phyloP scores from a whole-genome alignment of 2,888 invertebrate genomes.

The Melinaea marsaeus region DNA sequence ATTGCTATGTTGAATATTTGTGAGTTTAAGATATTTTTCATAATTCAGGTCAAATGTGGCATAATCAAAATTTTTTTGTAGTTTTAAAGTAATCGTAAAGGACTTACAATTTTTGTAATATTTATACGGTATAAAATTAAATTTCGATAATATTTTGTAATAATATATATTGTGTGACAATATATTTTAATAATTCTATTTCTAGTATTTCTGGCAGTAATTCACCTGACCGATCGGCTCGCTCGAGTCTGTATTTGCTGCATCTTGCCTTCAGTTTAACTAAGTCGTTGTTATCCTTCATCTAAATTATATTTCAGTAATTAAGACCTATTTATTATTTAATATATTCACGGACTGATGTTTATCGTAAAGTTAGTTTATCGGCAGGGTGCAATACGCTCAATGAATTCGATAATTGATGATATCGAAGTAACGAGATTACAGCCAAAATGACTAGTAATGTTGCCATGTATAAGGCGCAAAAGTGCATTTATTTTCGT shows the following conservation, averaged over 20 bases:
- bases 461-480: conserved; percentile 66
- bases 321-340: conserved; percentile 28
- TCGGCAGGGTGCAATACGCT: conserved; percentile 29
- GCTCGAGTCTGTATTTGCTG: conserved; percentile 19
- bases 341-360: conserved; percentile 18
- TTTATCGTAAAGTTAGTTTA: conserved; percentile 21
- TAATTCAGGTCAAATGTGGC: conserved; percentile 30
- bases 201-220: conserved; percentile 21
- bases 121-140: conserved; percentile 28
- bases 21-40: conserved; percentile 18
- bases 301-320: conserved; percentile 14
- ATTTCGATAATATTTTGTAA: conserved; percentile 27
- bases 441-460: conserved; percentile 49
- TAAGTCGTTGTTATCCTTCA: conserved; percentile 14
- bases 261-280: conserved; percentile 27
- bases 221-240: conserved; percentile 14
- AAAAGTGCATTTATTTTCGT: conserved; percentile 70
- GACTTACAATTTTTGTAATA: conserved; percentile 29
- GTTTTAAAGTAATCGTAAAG: conserved; percentile 27
- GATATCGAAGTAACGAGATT: conserved; percentile 33
- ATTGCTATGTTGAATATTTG: conserved; percentile 27
- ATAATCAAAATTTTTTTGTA: conserved; percentile 30
- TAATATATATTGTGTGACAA: conserved; percentile 31
- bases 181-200: conserved; percentile 25
- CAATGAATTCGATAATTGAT: conserved; percentile 6